phyloP scores from a whole-genome alignment of 2,888 invertebrate species.

The Dynastes grantii region DNA sequence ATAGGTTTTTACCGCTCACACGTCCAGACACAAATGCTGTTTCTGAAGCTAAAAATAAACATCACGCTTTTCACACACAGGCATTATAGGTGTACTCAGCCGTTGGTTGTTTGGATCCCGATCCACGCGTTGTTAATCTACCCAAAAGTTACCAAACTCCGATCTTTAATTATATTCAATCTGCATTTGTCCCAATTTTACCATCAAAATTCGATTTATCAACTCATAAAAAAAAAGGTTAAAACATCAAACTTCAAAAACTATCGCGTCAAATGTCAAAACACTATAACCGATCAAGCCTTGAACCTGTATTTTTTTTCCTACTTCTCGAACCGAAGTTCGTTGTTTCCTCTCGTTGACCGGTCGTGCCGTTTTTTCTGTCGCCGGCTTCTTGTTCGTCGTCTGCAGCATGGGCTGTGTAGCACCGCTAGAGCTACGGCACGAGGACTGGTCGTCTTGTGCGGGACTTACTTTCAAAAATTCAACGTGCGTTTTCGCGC shows the following conservation, averaged over 20 bases:
- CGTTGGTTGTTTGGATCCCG: neutral
- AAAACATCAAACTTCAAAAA: too few relatives aligned
- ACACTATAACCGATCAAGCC: too few relatives aligned
- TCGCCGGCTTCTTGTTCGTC: conserved; percentile 11
- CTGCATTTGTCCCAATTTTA: too few relatives aligned
- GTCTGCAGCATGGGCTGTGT: neutral
- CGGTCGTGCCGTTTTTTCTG: conserved; percentile 11
- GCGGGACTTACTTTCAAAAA: conserved; percentile 17
- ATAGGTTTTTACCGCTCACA: conserved; percentile 8
- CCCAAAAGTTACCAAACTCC: too few relatives aligned
- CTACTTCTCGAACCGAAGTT: too few relatives aligned
- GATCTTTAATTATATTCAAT: too few relatives aligned
- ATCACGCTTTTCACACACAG: conserved; percentile 19
- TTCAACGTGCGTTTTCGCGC: conserved; percentile 36
- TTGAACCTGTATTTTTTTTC: too few relatives aligned
- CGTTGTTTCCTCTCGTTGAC: neutral
- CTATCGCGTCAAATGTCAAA: too few relatives aligned
- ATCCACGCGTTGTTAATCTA: neutral
- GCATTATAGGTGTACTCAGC: conserved; percentile 27
- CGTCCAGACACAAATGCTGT: conserved; percentile 37
- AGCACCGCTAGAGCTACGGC: conserved; percentile 4
- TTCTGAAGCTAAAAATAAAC: conserved; percentile 44
- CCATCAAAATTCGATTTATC: too few relatives aligned
- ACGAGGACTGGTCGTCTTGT: conserved; percentile 13
- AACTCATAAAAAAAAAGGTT: too few relatives aligned